These are phyloP conservation scores for Syngnathus rostellatus DNA, from an alignment of 2,797 vertebrate species.

Conservation along the genomic window DNA sequence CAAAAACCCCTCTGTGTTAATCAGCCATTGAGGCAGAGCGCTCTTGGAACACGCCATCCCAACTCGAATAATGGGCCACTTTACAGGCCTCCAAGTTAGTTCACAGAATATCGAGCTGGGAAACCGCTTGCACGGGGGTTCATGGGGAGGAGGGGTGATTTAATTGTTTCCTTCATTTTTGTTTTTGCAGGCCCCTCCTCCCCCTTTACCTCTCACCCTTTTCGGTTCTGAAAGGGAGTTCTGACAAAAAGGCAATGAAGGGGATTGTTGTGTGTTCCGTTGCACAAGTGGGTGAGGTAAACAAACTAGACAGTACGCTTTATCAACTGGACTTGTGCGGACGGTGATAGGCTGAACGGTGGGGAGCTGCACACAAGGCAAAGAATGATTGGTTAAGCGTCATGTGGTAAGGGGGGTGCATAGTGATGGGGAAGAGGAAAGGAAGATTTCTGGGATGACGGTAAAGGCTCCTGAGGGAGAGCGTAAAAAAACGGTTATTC, in stretches of 20 bases:
- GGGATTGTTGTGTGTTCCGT: slow-evolving; percentile 70
- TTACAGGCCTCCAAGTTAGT: slow-evolving; percentile 71
- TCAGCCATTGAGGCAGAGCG: slow-evolving; percentile 63
- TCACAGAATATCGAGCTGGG: slow-evolving; percentile 74
- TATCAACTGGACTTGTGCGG: slow-evolving; percentile 34
- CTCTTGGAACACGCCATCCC: slow-evolving; percentile 69
- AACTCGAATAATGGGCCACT: slow-evolving; percentile 70
- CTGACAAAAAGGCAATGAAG: slow-evolving; percentile 73
- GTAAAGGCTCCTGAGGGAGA: slow-evolving; percentile 18
- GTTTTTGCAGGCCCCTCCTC: slow-evolving; percentile 38
- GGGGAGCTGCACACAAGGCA: slow-evolving; percentile 40
- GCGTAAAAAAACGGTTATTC: slow-evolving; percentile 29
- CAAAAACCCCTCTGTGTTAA: slow-evolving; percentile 71
- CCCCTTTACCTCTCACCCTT: slow-evolving; percentile 25
- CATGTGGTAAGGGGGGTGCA: slow-evolving; percentile 26
- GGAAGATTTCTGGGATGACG: slow-evolving; percentile 13
- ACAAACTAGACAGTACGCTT: slow-evolving; percentile 61
- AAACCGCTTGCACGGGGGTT: slow-evolving; percentile 65
- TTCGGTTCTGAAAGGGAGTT: slow-evolving; percentile 57
- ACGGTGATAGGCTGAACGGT: slow-evolving; percentile 42
- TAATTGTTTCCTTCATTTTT: slow-evolving; percentile 71
- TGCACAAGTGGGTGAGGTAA: slow-evolving; percentile 67
- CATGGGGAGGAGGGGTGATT: slow-evolving; percentile 59
- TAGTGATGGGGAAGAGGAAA: slow-evolving; percentile 8
- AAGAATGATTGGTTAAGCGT: slow-evolving; percentile 36